A percentile compares a stretch with the other conserved stretches of the same genome.
Evolutionary conservation across 2,113 vertebrate genomes (phyloP).

Genomic region (Fulica atra): DNA sequence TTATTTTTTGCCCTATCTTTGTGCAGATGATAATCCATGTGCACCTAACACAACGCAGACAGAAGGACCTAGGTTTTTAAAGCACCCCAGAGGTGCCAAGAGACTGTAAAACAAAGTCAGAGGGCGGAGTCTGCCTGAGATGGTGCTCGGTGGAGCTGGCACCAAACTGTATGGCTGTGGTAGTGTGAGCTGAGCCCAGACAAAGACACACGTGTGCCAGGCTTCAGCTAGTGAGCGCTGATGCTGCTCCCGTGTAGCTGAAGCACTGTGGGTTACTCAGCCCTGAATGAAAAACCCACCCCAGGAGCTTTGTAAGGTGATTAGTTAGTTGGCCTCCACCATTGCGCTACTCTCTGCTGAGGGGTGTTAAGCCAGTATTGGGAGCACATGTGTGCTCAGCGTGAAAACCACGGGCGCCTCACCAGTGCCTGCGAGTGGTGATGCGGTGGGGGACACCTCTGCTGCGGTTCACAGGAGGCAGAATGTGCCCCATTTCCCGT

Average conservation of each 20-base stretch:
- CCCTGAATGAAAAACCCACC: background rate
- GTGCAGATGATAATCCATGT: background rate
- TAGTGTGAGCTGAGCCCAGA: background rate
- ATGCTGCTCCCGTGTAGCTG: background rate
- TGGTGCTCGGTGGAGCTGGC: background rate
- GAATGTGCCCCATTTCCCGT: background rate
- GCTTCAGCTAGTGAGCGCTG: background rate
- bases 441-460: background rate
- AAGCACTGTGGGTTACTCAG: background rate
- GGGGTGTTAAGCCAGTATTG: background rate
- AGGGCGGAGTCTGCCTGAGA: background rate
- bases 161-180: fast-evolving
- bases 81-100: background rate
- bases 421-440: background rate
- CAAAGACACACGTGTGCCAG: background rate
- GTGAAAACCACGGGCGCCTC: background rate
- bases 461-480: background rate
- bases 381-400: background rate
- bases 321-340: background rate
- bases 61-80: background rate
- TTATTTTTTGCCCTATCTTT: background rate
- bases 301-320: background rate
- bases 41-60: fast-evolving
- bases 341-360: background rate
- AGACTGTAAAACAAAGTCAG: background rate